phyloP scores from a whole-genome alignment of 2,797 vertebrate genomes.

The Enteromius paludinosus region DNA sequence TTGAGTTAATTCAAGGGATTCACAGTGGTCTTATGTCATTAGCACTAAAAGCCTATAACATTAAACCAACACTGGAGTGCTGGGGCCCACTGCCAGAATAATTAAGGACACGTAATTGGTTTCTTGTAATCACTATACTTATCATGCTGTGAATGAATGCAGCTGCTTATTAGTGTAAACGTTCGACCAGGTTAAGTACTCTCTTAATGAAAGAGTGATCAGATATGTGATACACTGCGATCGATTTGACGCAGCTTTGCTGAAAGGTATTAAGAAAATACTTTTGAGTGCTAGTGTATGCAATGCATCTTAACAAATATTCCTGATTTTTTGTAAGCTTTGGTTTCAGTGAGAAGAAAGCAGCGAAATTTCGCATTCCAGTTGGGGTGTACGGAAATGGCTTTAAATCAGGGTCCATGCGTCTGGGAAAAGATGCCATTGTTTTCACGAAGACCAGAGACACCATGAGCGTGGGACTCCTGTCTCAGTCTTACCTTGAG shows the following conservation, averaged over 20 bases:
- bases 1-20: conserved; percentile 7
- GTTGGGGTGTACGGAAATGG: conserved; percentile 87
- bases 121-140: conserved; percentile 15
- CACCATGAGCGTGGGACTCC: conserved; percentile 84
- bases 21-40: conserved; percentile 8
- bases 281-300: not conserved
- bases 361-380: conserved; percentile 80
- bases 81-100: not conserved
- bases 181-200: not conserved
- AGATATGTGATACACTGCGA: not conserved
- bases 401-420: conserved; percentile 72
- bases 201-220: not conserved
- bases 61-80: not conserved
- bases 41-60: conserved; percentile 19
- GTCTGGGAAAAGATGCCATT: conserved; percentile 89
- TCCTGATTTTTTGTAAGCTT: conserved; percentile 35
- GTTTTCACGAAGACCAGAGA: conserved; percentile 89
- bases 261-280: not conserved
- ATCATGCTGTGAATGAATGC: not conserved
- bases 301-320: not conserved
- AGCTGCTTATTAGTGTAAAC: conserved; percentile 8
- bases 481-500: conserved; percentile 91
- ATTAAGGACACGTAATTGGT: conserved; percentile 13
- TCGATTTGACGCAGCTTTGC: not conserved
- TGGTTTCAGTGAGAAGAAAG: conserved; percentile 91